phyloP scores from a whole-genome alignment of 2,888 invertebrate species.

The Drosophila stalkeri region DNA sequence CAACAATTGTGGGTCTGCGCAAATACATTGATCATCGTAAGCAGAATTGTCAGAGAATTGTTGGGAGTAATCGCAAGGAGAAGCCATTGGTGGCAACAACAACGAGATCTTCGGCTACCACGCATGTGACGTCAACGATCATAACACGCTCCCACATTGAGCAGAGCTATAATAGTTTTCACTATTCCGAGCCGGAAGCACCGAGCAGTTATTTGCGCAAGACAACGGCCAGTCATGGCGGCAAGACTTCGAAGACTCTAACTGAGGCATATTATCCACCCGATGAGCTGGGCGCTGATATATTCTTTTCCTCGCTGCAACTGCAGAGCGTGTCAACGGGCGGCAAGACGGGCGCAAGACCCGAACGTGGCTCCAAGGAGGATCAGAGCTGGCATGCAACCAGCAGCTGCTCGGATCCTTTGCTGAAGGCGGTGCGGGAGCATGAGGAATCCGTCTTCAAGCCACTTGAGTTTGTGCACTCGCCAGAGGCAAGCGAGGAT shows the following conservation, averaged over 20 bases:
- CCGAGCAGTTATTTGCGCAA: conserved; percentile 73
- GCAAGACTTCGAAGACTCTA: conserved; percentile 80
- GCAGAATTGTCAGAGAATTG: conserved; percentile 86
- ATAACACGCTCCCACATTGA: conserved; percentile 78
- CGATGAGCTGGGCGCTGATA: conserved; percentile 91
- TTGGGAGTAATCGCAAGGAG: not conserved
- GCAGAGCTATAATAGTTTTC: conserved; percentile 76
- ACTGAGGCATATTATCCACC: conserved; percentile 85
- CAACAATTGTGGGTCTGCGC: conserved; percentile 93
- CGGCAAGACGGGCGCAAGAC: conserved; percentile 82
- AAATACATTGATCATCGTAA: conserved; percentile 94
- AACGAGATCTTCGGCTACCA: not conserved
- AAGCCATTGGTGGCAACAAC: conserved; percentile 14
- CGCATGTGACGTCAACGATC: conserved; percentile 84
- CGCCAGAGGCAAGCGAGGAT: conserved; percentile 80
- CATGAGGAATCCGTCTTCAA: conserved; percentile 85
- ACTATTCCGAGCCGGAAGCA: conserved; percentile 76
- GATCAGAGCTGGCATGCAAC: conserved; percentile 54
- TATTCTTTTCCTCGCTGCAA: conserved; percentile 94
- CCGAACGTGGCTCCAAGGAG: conserved; percentile 56
- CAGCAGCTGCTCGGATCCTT: conserved; percentile 83
- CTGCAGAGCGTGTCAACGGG: conserved; percentile 88
- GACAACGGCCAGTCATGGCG: conserved; percentile 70
- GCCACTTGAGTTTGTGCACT: conserved; percentile 77
- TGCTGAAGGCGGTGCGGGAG: conserved; percentile 89